Evolutionary conservation across 2,797 vertebrate genomes (phyloP).

Genomic region (Myotis findleyi): DNA sequence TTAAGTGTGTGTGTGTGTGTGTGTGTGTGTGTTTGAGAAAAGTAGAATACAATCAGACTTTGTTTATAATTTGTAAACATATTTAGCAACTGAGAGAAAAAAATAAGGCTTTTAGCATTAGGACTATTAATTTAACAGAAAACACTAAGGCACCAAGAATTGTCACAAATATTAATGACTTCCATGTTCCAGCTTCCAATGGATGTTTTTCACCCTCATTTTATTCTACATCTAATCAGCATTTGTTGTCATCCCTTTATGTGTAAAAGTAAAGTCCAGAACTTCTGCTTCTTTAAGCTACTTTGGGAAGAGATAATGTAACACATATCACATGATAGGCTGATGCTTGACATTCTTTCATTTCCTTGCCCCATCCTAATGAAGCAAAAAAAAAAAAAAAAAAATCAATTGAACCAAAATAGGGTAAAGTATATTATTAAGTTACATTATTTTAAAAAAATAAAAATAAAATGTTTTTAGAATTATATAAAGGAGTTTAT

Average conservation of each 20-base stretch:
- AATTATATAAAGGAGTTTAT: neutral
- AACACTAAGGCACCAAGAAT: neutral
- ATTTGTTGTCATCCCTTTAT: neutral
- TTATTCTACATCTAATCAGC: neutral
- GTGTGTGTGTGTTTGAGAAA: neutral
- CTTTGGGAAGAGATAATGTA: neutral
- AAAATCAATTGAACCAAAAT: neutral
- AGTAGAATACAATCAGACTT: neutral
- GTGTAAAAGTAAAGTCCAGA: neutral
- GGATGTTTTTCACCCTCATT: neutral
- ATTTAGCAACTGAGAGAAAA: neutral
- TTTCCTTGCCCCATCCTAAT: neutral
- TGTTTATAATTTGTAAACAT: neutral
- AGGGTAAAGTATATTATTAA: slow-evolving; percentile 5
- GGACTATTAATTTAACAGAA: neutral
- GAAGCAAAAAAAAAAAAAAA: neutral
- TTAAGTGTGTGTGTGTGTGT: neutral
- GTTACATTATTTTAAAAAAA: neutral
- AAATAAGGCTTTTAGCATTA: neutral
- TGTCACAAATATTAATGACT: neutral
- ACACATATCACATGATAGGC: neutral
- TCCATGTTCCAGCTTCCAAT: neutral
- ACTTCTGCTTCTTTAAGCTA: neutral
- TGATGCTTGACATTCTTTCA: neutral
- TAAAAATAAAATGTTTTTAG: neutral